phyloP scores from a whole-genome alignment of 2,888 invertebrate genomes.

The Heliconius hortense region DNA sequence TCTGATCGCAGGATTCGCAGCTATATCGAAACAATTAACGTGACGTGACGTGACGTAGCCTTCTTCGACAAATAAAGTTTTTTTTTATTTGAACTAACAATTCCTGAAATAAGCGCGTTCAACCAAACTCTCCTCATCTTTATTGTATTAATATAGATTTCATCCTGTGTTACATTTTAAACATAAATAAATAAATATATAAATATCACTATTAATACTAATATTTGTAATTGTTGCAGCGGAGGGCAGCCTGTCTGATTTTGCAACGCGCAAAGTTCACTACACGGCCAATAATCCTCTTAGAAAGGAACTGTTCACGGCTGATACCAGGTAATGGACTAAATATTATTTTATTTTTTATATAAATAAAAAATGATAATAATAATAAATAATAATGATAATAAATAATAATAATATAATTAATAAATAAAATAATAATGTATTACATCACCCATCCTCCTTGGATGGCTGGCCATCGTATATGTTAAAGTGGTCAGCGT shows the following conservation, averaged over 20 bases:
- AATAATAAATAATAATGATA: no score
- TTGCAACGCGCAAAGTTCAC: conserved; percentile 90
- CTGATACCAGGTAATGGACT: conserved; percentile 82
- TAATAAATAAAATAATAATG: background rate
- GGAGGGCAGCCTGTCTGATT: conserved; percentile 94
- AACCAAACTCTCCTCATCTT: no score
- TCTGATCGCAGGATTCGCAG: no score
- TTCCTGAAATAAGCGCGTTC: no score
- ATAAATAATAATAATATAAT: no score
- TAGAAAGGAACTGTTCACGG: conserved; percentile 88
- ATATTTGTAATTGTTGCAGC: conserved; percentile 83
- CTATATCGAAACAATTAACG: no score
- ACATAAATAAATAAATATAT: background rate
- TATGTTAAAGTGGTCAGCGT: background rate
- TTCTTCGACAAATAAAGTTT: no score
- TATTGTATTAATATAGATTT: background rate
- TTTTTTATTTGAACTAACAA: no score
- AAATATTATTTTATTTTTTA: no score
- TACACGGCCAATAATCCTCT: conserved; percentile 87
- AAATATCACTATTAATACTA: background rate
- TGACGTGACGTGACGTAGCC: no score
- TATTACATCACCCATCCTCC: background rate
- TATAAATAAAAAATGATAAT: no score
- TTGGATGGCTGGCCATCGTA: background rate
- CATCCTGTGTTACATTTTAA: background rate